Evolutionary conservation across 2,797 vertebrate species (phyloP).

Genomic region (Rhabdomys pumilio): DNA sequence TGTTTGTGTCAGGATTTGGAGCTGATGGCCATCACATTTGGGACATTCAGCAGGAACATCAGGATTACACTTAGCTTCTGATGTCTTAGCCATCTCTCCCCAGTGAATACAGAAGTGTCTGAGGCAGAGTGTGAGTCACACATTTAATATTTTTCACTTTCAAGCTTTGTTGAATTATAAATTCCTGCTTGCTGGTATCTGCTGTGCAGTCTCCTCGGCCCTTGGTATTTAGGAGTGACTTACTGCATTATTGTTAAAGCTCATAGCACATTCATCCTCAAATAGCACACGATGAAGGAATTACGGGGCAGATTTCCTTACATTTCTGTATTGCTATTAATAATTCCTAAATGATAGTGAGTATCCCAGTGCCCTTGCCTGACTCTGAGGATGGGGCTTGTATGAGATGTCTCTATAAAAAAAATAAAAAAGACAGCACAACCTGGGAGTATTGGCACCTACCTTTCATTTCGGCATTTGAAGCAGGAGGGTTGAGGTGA

Average conservation of each 20-base stretch:
- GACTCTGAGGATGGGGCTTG: neutral
- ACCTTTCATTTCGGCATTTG: too few species aligned
- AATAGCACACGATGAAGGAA: neutral
- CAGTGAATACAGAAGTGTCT: neutral
- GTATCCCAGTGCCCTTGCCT: neutral
- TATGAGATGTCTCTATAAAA: accelerated
- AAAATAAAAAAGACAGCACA: neutral
- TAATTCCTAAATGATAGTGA: neutral
- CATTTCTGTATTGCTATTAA: neutral
- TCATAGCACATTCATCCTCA: neutral
- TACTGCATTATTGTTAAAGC: neutral
- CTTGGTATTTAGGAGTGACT: neutral
- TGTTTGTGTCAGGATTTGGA: neutral
- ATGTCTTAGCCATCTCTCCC: neutral
- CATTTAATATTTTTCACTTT: neutral
- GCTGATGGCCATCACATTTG: accelerated
- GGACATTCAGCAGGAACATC: neutral
- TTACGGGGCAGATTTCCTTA: neutral
- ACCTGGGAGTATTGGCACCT: neutral
- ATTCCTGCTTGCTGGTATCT: neutral
- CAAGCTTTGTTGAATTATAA: neutral
- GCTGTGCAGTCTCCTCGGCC: neutral
- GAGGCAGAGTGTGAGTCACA: neutral
- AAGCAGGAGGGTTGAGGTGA: neutral
- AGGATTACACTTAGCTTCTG: neutral